Evolutionary conservation across 2,797 vertebrate genomes (phyloP).

Genomic region (Anguilla obscura): DNA sequence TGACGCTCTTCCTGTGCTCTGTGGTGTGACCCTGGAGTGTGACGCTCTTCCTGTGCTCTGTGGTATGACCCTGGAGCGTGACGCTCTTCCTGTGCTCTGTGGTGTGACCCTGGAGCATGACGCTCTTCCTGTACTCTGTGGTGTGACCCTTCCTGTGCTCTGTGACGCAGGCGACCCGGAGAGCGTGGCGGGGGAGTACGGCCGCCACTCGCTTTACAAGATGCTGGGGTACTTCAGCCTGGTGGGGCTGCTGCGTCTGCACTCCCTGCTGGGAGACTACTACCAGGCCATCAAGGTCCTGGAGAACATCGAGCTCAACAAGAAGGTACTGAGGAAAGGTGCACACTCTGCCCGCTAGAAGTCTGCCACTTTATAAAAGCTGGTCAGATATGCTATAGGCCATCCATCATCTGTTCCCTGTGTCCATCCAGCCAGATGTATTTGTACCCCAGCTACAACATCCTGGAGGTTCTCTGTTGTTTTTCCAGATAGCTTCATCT

Average conservation of each 20-base stretch:
- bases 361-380: background rate
- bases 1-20: conserved; percentile 26
- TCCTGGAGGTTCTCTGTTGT: background rate
- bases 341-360: background rate
- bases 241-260: conserved; percentile 92
- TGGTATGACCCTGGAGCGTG: too few species aligned
- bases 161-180: conserved; percentile 87
- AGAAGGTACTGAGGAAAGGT: conserved; percentile 79
- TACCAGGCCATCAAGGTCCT: conserved; percentile 99
- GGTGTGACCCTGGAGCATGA: too few species aligned
- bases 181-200: conserved; percentile 97
- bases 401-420: background rate
- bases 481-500: background rate
- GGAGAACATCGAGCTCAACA: conserved; percentile 98
- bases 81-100: conserved; percentile 11
- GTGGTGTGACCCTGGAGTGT: background rate
- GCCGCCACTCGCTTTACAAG: conserved; percentile 96
- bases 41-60: conserved; percentile 26
- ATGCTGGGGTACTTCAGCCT: conserved; percentile 99
- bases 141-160: background rate
- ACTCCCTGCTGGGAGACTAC: conserved; percentile 95
- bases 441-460: background rate
- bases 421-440: background rate
- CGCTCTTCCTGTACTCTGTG: conserved; percentile 9
- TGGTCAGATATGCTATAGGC: background rate